Evolutionary conservation across 64 coral and sea anemone genomes (phyloP).

Genomic region (Stylophora pistillata): DNA sequence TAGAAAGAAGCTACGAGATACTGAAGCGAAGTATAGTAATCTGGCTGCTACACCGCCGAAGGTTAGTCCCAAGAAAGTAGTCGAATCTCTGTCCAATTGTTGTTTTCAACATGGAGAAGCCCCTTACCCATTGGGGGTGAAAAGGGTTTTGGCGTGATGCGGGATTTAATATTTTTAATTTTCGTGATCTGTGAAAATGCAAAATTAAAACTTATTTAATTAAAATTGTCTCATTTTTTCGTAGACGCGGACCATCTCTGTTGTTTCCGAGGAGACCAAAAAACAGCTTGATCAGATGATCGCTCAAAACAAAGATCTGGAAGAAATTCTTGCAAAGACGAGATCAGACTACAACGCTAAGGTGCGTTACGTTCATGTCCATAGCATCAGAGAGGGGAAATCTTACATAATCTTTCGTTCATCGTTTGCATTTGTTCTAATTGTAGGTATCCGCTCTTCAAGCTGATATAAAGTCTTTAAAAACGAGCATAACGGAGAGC

Average conservation of each 20-base stretch:
- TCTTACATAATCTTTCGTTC: not conserved
- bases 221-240: not conserved
- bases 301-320: conserved; percentile 79
- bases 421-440: not conserved
- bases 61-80: conserved; percentile 8
- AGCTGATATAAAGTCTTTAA: conserved; percentile 69
- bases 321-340: conserved; percentile 57
- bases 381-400: not conserved
- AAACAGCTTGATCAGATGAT: conserved; percentile 75
- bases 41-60: conserved; percentile 92
- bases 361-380: conserved; percentile 32
- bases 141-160: no score
- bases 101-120: not conserved
- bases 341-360: conserved; percentile 71
- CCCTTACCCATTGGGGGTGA: no score
- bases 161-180: no score
- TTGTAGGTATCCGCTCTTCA: conserved; percentile 72
- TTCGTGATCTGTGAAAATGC: no score
- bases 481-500: conserved; percentile 18
- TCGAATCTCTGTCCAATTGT: not conserved
- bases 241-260: conserved; percentile 80
- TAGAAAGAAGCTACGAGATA: conserved; percentile 82
- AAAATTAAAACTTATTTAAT: no score
- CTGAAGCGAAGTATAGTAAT: conserved; percentile 85
- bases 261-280: conserved; percentile 88